phyloP scores from a whole-genome alignment of 2,797 vertebrate genomes.

The Steatocranus sp. region DNA sequence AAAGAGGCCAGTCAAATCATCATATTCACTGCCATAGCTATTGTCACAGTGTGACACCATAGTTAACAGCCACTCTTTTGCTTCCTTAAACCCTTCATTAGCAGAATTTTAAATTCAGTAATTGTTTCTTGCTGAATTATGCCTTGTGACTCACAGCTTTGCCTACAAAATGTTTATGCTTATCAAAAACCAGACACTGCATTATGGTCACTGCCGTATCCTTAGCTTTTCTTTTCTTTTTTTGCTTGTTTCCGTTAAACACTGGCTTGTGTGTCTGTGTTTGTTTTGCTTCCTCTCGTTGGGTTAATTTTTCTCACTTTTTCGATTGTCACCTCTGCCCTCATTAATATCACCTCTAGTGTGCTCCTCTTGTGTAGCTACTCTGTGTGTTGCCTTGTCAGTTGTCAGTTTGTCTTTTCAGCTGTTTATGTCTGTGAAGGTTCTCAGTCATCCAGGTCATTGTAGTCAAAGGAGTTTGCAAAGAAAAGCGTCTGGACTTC shows the following conservation, averaged over 20 bases:
- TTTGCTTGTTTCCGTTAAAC: not conserved
- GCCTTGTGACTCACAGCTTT: not conserved
- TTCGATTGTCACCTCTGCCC: not conserved
- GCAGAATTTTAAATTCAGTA: not conserved
- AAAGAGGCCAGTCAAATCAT: not conserved
- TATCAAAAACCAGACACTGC: not conserved
- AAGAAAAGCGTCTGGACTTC: too few relatives aligned
- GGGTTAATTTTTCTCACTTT: not conserved
- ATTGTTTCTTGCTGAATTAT: not conserved
- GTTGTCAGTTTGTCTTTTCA: not conserved
- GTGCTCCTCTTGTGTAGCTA: not conserved
- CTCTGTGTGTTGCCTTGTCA: not conserved
- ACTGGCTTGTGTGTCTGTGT: not conserved
- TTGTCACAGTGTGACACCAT: not conserved
- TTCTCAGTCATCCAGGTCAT: too few relatives aligned
- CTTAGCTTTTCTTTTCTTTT: not conserved
- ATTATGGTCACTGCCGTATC: not conserved
- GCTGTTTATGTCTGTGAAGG: slow-evolving; percentile 61
- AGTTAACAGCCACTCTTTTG: not conserved
- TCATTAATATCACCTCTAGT: not conserved
- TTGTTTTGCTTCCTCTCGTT: not conserved
- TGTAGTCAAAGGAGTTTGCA: too few relatives aligned
- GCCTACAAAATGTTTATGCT: not conserved
- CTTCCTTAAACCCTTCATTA: not conserved
- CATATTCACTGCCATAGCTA: not conserved